Evolutionary conservation across 2,113 vertebrate species (phyloP), one percentile per base, ranked within the genome.

Genomic region (Colistium nudipinnis): DNA sequence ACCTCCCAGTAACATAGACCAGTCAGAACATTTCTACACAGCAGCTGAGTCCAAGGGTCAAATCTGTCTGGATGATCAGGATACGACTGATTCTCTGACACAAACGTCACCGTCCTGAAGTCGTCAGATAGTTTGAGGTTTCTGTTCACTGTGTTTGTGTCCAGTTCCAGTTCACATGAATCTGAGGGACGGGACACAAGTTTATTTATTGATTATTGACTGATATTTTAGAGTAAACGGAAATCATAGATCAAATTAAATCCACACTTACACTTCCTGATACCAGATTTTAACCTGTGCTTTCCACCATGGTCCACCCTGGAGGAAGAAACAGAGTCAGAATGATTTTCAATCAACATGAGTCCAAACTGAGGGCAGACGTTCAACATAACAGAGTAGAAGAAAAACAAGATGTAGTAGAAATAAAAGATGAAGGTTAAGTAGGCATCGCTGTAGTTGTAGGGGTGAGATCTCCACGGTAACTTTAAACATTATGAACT

Each of bases 1-100:
- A 71, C 67, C 45, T 70, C 74, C 66, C 74, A 77, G 45, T 74
- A 74, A 22, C 51, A 57, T 0, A 64, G 53, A 6, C 31, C 47
- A 1, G 45, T 39, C 59, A 80, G 36, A 38, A 1, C 17, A 5
- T 36, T 25, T 43, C 49, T n/a, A 31, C 43, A 51, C 56, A 73
- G 57, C 35, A 78, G 43, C 49, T 78, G 76, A 48, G 24, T 13
- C 2, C 16, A 39, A 28, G 12, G 41, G 19, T 31, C 47, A 19
- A 80, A 80, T 22, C 70, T 69, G 9, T 70, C 64, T 4, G 64
- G 36, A 12, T 70, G 60, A 10, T 70, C 61, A 6, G 25, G 45
- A 14, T 78, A 62, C 1, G 11, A 9, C 28, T 52, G 56, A 8
- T 74, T 7, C 1, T 38, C 24, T 4, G 3, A 1, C 53, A 69